Conservation (phyloP, 1,140 invertebrate genomes). For the Drosophila suzukii region DNA sequence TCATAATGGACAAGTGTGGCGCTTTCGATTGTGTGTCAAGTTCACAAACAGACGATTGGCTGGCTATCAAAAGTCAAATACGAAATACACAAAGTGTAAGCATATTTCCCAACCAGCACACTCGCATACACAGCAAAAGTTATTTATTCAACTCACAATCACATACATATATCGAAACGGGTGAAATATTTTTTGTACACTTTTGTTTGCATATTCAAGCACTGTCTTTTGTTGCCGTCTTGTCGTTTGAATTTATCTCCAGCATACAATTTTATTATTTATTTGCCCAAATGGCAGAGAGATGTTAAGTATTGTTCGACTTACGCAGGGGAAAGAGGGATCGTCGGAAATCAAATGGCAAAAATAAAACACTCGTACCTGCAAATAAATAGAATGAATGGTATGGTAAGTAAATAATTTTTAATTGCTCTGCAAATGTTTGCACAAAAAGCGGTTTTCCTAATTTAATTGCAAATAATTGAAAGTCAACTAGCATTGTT, state of each 20-base stretch:
- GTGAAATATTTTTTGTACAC: constrained; percentile 8
- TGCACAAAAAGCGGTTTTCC: constrained; percentile 20
- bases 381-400: constrained; percentile 50
- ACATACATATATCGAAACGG: constrained; percentile 23
- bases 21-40: constrained; percentile 61
- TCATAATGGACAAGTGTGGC: constrained; percentile 8
- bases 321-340: constrained; percentile 26
- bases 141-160: constrained; percentile 52
- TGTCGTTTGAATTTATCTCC: constrained; percentile 28
- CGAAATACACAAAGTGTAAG: constrained; percentile 34
- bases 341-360: background rate
- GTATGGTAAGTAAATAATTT: constrained; percentile 56
- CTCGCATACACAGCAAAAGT: constrained; percentile 14
- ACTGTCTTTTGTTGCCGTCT: constrained; percentile 20
- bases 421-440: constrained; percentile 71
- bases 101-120: constrained; percentile 26
- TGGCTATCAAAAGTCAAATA: constrained; percentile 55
- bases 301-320: constrained; percentile 36
- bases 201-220: constrained; percentile 40
- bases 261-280: constrained; percentile 48
- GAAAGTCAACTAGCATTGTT: constrained; percentile 27
- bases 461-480: constrained; percentile 37
- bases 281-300: constrained; percentile 32
- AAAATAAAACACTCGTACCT: constrained; percentile 59
- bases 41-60: constrained; percentile 56